These are phyloP conservation scores for Schizothorax lantsangensis DNA, from an alignment of 2,797 vertebrate genomes.

Conservation along the genomic window DNA sequence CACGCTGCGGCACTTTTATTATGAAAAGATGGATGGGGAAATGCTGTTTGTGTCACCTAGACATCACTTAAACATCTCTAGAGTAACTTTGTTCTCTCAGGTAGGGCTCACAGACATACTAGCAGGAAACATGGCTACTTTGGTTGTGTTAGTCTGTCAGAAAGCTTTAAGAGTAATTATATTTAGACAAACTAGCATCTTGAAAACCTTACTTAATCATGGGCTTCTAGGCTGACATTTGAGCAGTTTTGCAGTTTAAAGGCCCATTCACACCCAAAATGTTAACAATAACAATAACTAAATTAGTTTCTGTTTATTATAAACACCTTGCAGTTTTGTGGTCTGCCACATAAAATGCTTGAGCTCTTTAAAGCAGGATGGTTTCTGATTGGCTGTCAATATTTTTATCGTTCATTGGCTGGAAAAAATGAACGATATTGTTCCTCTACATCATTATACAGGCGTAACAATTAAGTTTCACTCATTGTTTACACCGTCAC, in stretches of 20 bases:
- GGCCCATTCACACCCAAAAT: neutral
- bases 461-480: no score
- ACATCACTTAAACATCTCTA: slow-evolving; percentile 11
- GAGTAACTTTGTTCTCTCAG: neutral
- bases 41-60: slow-evolving; percentile 19
- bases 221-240: neutral
- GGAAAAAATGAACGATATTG: no score
- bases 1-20: slow-evolving; percentile 2
- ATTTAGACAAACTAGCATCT: neutral
- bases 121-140: neutral
- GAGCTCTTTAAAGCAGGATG: no score
- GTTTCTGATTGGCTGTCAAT: no score
- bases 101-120: neutral
- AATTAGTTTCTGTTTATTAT: no score
- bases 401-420: no score
- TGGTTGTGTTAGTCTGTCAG: neutral
- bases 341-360: neutral
- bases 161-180: neutral
- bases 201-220: neutral
- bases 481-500: no score
- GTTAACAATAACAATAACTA: neutral
- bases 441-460: no score
- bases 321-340: neutral
- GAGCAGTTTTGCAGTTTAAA: neutral
- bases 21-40: slow-evolving; percentile 5